Percentiles rank a stretch among this genome's conserved stretches.
phyloP scores from a whole-genome alignment of 2,888 invertebrate species.

The Leucozona laternaria region DNA sequence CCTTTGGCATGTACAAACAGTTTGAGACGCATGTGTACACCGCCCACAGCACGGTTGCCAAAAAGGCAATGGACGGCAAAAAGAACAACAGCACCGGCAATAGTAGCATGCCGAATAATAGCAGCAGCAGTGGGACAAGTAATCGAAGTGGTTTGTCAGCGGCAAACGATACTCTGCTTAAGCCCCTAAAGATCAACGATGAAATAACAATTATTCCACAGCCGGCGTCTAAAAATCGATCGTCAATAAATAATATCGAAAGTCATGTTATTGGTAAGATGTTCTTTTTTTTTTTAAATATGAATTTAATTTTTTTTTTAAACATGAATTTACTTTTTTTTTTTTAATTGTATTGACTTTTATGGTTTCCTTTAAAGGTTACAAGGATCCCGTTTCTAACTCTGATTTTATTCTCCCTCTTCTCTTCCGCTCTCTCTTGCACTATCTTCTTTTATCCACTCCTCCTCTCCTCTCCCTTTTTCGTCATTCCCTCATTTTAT shows the following conservation, averaged over 20 bases:
- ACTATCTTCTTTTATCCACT: too few relatives aligned
- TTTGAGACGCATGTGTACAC: constrained; percentile 97
- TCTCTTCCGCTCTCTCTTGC: too few relatives aligned
- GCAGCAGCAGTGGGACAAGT: constrained; percentile 59
- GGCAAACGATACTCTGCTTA: constrained; percentile 87
- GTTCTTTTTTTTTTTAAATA: background rate
- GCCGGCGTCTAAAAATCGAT: constrained; percentile 86
- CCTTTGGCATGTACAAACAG: constrained; percentile 97
- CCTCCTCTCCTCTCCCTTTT: too few relatives aligned
- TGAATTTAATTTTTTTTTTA: background rate
- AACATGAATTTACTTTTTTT: background rate
- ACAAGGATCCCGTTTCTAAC: too few relatives aligned
- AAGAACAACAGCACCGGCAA: constrained; percentile 81
- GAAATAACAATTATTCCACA: constrained; percentile 96
- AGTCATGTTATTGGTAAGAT: constrained; percentile 83
- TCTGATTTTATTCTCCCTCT: too few relatives aligned
- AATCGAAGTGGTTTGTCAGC: constrained; percentile 81
- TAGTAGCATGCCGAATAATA: constrained; percentile 68
- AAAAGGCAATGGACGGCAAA: constrained; percentile 90
- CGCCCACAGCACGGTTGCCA: constrained; percentile 95
- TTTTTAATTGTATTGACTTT: too few relatives aligned
- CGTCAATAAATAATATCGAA: constrained; percentile 82
- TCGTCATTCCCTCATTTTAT: too few relatives aligned
- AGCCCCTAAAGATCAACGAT: constrained; percentile 94
- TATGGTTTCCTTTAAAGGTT: too few relatives aligned